These are phyloP conservation scores for Takifugu rubripes DNA, from an alignment of 2,797 vertebrate genomes.

Conservation along the genomic window DNA sequence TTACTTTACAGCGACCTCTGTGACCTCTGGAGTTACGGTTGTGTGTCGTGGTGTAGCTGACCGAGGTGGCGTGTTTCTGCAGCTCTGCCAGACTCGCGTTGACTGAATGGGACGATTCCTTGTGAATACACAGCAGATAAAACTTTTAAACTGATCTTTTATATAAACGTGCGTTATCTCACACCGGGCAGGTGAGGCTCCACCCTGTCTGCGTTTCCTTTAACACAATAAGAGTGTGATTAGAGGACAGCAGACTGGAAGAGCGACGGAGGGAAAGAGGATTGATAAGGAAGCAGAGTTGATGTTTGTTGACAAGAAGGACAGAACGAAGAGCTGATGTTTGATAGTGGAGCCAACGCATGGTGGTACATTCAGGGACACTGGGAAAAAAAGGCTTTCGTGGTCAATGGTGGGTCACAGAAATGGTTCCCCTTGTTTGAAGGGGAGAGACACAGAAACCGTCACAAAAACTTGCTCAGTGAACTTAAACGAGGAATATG, in stretches of 20 bases:
- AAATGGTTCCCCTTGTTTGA: no score
- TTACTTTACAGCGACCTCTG: no score
- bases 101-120: no score
- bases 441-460: no score
- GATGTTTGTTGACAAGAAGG: constrained; percentile 48
- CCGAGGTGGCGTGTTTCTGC: no score
- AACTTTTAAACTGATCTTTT: constrained; percentile 4
- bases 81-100: no score
- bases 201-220: not conserved
- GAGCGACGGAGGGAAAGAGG: constrained; percentile 29
- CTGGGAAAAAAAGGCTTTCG: not conserved
- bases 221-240: constrained; percentile 49
- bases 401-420: no score
- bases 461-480: no score
- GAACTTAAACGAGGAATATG: no score
- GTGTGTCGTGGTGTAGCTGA: no score
- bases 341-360: constrained; percentile 15
- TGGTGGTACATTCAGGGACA: not conserved
- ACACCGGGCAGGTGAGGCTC: constrained; percentile 16
- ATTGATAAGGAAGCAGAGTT: constrained; percentile 30
- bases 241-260: constrained; percentile 19
- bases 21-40: no score
- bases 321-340: constrained; percentile 19
- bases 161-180: constrained; percentile 33
- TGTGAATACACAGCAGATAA: not conserved